Base-by-base conservation (phyloP, 2,888 invertebrate genomes). In the Tinea semifulvella region DNA sequence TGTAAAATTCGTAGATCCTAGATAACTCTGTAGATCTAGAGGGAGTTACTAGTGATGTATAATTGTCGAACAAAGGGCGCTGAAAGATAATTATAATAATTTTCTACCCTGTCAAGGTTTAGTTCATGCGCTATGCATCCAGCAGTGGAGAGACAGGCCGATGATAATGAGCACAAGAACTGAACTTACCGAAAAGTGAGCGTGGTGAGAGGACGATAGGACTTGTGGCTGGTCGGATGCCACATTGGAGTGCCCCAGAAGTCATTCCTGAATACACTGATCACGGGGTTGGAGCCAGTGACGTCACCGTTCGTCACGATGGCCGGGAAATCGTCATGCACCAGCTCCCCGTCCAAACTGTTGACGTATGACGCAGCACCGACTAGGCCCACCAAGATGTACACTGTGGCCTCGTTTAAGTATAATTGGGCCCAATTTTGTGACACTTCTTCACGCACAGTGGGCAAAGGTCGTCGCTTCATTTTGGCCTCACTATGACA, bases 161-260 rank as follows among this genome's bases (percentile, higher is more conserved):
- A 27, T 27, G 27, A 27, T 10, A 3, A 11, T 27, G 8, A 11
- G n/a, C 6, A 5, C 8, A 7, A 22, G 5, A 7, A 5, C 5
- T 7, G 22, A 31, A 74, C 88, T 87, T 72, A 94, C 94, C 94
- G 87, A 80, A 94, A 94, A 6, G 91, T 88, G 43, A 94, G 79
- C 42, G 90, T 88, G 11, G 92, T 92, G 52, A 94, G 75, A 28
- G 94, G 94, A 55, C 94, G 83, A 69, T 94, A 94, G 44, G 92
- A 92, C 80, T 94, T 94, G 75, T 94, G 94, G 57, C 92, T 93
- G 60, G 84, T 84, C 44, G 86, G 75, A 60, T 91, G 90, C n/a
- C 86, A 84, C 90, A 94, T 92, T 22, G 91, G 88, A 45, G 88
- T 90, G n/a, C 94, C 94, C 94, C 94, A 94, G 67, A 93, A 94